These are phyloP conservation scores for Lacanobia wlatinum DNA, from an alignment of 2,888 invertebrate species.

Conservation along the genomic window DNA sequence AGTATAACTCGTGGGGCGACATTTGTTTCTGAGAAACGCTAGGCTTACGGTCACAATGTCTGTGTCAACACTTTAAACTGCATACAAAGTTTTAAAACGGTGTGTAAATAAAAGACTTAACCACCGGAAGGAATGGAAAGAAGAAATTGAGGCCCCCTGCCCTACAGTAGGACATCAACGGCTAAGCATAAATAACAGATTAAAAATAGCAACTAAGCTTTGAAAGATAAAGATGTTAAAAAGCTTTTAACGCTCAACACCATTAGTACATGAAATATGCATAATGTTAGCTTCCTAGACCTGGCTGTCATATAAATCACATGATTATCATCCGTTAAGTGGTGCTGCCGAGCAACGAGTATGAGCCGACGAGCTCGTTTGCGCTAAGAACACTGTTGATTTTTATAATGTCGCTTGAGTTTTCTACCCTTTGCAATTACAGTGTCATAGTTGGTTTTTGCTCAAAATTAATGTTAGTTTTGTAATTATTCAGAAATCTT, in stretches of 20 bases:
- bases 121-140: background rate
- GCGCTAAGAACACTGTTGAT: slow-evolving; percentile 21
- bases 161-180: background rate
- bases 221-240: slow-evolving; percentile 29
- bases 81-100: background rate
- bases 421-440: slow-evolving; percentile 7
- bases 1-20: slow-evolving; percentile 23
- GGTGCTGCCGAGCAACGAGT: slow-evolving; percentile 15
- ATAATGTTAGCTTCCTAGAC: slow-evolving; percentile 34
- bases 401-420: slow-evolving; percentile 21
- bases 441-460: slow-evolving; percentile 16
- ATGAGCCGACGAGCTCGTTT: slow-evolving; percentile 29
- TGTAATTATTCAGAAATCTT: background rate
- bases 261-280: slow-evolving; percentile 35
- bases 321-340: slow-evolving; percentile 51
- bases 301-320: slow-evolving; percentile 38
- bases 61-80: background rate
- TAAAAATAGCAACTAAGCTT: slow-evolving; percentile 14
- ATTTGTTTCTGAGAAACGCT: slow-evolving; percentile 28
- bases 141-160: background rate
- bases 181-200: background rate
- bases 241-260: slow-evolving; percentile 37
- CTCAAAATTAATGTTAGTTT: background rate
- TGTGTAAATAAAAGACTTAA: background rate
- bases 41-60: background rate